Evolutionary conservation across 2,797 vertebrate species (phyloP).

Genomic region (Cichlasoma orientale): DNA sequence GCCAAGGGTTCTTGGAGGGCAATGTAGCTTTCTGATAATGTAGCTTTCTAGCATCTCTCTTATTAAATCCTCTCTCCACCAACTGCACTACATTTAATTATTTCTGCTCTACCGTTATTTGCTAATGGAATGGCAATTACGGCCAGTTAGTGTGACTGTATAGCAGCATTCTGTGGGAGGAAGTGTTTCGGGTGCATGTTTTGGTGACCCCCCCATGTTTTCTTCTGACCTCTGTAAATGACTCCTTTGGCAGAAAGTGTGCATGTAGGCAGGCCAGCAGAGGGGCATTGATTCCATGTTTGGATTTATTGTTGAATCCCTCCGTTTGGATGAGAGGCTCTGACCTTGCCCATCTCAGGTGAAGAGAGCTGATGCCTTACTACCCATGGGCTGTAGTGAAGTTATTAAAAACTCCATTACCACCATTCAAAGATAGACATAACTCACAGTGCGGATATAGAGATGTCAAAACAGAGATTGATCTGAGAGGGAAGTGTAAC

Average conservation of each 20-base stretch:
- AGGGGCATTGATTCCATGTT: constrained; percentile 61
- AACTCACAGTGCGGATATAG: constrained; percentile 76
- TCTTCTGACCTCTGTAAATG: constrained; percentile 60
- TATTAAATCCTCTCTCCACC: constrained; percentile 16
- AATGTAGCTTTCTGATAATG: constrained; percentile 21
- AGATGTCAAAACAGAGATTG: constrained; percentile 80
- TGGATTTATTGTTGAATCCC: constrained; percentile 75
- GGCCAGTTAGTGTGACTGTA: background rate
- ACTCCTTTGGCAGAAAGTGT: constrained; percentile 61
- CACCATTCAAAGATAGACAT: constrained; percentile 77
- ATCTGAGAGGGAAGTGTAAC: constrained; percentile 73
- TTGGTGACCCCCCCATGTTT: constrained; percentile 21
- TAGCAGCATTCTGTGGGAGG: constrained; percentile 38
- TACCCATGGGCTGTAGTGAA: constrained; percentile 72
- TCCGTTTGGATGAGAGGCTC: constrained; percentile 65
- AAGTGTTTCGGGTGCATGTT: constrained; percentile 33
- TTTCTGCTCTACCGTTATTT: constrained; percentile 29
- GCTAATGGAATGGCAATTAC: constrained; percentile 36
- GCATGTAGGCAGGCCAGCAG: constrained; percentile 57
- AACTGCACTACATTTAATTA: background rate
- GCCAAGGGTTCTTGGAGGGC: constrained; percentile 57
- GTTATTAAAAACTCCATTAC: constrained; percentile 83
- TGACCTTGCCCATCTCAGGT: constrained; percentile 77
- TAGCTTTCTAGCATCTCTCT: constrained; percentile 20
- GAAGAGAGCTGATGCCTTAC: constrained; percentile 64